phyloP scores from a whole-genome alignment of 2,888 invertebrate species.

The Ormyrus thymus region DNA sequence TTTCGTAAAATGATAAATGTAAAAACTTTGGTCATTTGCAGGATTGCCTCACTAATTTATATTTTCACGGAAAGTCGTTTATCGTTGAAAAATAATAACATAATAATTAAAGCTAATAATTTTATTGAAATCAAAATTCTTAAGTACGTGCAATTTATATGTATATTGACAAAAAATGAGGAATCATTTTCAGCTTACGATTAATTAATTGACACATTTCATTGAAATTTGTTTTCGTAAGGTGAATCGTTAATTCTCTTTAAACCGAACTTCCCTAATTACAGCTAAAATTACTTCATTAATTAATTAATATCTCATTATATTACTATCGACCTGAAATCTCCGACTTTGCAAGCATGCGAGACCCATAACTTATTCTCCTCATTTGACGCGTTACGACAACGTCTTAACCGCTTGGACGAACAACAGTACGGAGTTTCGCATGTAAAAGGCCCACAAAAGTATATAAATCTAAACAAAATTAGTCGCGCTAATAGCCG shows the following conservation, averaged over 20 bases:
- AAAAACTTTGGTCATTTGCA: no score
- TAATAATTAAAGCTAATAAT: no score
- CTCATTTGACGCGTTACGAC: neutral
- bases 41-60: no score
- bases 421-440: neutral
- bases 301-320: slow-evolving; percentile 19
- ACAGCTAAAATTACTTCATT: slow-evolving; percentile 11
- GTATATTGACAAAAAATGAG: no score
- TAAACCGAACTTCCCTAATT: neutral
- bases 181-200: no score
- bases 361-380: slow-evolving; percentile 28
- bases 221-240: no score
- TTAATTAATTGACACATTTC: no score
- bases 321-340: slow-evolving; percentile 4
- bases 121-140: no score
- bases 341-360: slow-evolving; percentile 5
- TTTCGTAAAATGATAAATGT: no score
- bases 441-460: slow-evolving; percentile 17
- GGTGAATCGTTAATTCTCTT: neutral
- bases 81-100: no score
- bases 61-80: no score
- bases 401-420: neutral
- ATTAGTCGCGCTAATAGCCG: slow-evolving; percentile 54
- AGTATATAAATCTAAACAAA: slow-evolving; percentile 35
- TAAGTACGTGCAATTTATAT: no score